Percentiles rank a stretch among this genome's conserved stretches.
These are phyloP conservation scores for Pocillopora verrucosa DNA, from an alignment of 64 coral and sea anemone genomes.

Conservation along the genomic window DNA sequence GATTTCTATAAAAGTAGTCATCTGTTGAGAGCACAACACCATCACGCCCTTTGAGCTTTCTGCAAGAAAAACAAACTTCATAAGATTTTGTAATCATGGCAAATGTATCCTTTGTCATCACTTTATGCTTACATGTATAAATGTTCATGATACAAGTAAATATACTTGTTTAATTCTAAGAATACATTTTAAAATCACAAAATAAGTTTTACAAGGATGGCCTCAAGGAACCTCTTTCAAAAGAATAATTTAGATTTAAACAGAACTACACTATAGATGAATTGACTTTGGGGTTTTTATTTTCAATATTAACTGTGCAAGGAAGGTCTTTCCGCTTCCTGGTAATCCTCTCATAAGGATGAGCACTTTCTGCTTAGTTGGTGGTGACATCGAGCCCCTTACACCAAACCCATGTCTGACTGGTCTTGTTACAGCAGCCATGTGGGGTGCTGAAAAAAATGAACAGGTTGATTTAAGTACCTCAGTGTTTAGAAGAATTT, in stretches of 20 bases:
- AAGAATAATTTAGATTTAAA: background rate
- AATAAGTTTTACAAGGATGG: no score
- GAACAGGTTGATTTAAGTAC: background rate
- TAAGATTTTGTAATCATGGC: no score
- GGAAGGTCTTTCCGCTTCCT: slow-evolving; percentile 88
- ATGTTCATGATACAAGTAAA: background rate
- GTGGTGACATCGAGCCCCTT: background rate
- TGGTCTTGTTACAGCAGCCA: background rate
- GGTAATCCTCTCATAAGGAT: slow-evolving; percentile 88
- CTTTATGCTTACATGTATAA: background rate
- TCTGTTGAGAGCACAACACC: slow-evolving; percentile 89
- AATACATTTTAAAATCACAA: no score
- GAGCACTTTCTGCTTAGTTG: slow-evolving; percentile 51
- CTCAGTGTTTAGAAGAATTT: background rate
- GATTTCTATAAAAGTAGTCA: slow-evolving; percentile 80
- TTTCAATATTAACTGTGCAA: slow-evolving; percentile 61
- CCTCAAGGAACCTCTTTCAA: background rate
- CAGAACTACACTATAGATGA: no score
- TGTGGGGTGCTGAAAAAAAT: background rate
- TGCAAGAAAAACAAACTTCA: background rate
- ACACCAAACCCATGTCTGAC: background rate
- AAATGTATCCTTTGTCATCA: background rate
- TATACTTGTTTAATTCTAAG: background rate
- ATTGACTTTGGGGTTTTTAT: no score
- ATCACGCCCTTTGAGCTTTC: slow-evolving; percentile 56